Evolutionary conservation across 2,113 vertebrate genomes (phyloP).

Genomic region (Brienomyrus longianalis): DNA sequence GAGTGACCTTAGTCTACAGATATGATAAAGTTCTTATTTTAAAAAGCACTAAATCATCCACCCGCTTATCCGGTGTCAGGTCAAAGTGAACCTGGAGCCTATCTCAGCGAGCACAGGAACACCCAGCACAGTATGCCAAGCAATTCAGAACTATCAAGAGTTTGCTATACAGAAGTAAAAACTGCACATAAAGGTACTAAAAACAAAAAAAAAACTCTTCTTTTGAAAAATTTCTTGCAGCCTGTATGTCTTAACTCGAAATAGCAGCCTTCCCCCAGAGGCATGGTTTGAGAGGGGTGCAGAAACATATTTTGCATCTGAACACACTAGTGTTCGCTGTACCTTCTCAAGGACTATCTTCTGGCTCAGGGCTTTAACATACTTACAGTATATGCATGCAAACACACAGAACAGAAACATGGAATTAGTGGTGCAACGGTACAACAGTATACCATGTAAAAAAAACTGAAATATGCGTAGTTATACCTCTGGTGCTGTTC

Average conservation of each 20-base stretch:
- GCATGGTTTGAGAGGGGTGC: neutral
- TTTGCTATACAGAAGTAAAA: neutral
- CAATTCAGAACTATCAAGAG: neutral
- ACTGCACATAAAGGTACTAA: neutral
- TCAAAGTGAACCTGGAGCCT: neutral
- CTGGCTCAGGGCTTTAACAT: neutral
- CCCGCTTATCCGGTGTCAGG: neutral
- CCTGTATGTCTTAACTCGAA: neutral
- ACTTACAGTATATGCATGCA: neutral
- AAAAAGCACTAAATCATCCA: neutral
- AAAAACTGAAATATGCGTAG: neutral
- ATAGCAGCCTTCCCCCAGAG: neutral
- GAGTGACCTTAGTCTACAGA: neutral
- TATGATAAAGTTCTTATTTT: neutral
- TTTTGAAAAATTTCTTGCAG: neutral
- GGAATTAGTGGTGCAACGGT: neutral
- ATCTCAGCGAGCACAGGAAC: neutral
- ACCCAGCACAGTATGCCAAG: neutral
- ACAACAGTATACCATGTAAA: neutral
- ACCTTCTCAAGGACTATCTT: neutral
- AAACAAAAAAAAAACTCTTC: neutral
- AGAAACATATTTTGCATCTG: neutral
- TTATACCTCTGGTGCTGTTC: neutral
- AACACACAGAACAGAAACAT: neutral
- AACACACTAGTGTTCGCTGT: neutral